A percentile compares a stretch with the other conserved stretches of the same genome.
These are phyloP conservation scores for Psilopsiagon aurifrons DNA, from an alignment of 2,113 vertebrate species.

Conservation along the genomic window DNA sequence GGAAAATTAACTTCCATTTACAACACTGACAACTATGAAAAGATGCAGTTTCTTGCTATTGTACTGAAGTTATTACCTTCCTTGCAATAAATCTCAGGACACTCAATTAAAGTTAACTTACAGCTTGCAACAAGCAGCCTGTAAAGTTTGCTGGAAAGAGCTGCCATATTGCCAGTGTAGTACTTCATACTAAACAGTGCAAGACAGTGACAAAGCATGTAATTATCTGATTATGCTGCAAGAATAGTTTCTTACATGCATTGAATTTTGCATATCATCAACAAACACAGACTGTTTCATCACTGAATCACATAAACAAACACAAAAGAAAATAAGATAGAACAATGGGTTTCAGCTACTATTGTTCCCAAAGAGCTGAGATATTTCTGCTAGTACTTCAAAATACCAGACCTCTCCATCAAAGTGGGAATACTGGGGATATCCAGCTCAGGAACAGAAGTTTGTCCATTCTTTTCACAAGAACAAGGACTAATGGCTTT, in stretches of 20 bases:
- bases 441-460: background rate
- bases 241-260: slow-evolving; percentile 22
- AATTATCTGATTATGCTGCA: slow-evolving; percentile 57
- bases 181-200: slow-evolving; percentile 36
- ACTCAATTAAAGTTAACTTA: slow-evolving; percentile 71
- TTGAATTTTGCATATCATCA: slow-evolving; percentile 40
- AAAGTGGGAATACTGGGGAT: background rate
- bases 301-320: slow-evolving; percentile 1
- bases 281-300: background rate
- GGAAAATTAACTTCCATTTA: slow-evolving; percentile 63
- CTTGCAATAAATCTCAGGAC: slow-evolving; percentile 67
- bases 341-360: background rate
- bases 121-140: slow-evolving; percentile 66
- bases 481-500: background rate
- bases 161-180: slow-evolving; percentile 38
- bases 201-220: slow-evolving; percentile 47
- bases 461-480: background rate
- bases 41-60: slow-evolving; percentile 22
- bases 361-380: background rate
- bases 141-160: slow-evolving; percentile 52
- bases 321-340: background rate
- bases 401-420: background rate
- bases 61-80: slow-evolving; percentile 40
- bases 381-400: background rate
- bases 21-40: slow-evolving; percentile 36